Percentiles rank a stretch among this genome's conserved stretches.
Conservation (phyloP, 1,140 invertebrate species). For the Cherax destructor region DNA sequence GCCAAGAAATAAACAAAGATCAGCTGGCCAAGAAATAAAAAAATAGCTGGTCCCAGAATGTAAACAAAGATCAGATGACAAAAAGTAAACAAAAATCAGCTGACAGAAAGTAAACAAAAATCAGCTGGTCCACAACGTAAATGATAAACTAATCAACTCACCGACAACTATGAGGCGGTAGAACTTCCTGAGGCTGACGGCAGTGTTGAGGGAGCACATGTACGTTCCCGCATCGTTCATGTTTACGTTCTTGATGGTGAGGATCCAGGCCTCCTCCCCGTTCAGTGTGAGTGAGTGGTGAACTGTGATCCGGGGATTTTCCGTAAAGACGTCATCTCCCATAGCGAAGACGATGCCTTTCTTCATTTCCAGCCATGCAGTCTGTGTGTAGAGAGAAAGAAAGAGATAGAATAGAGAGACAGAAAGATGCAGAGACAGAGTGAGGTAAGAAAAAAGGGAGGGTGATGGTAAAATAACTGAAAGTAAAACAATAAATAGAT, state of each 20-base stretch:
- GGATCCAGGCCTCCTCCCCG: constrained; percentile 27
- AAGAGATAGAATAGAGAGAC: neutral
- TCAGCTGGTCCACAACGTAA: too few species aligned
- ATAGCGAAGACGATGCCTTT: constrained; percentile 47
- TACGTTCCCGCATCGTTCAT: constrained; percentile 20
- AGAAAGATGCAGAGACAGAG: too few species aligned
- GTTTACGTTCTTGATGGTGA: constrained; percentile 31
- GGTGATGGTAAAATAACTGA: too few species aligned
- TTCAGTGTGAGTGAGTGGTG: constrained; percentile 27
- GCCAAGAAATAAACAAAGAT: neutral
- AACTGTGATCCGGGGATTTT: constrained; percentile 34
- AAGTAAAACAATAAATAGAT: too few species aligned
- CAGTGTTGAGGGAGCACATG: constrained; percentile 43
- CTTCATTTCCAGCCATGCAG: constrained; percentile 28
- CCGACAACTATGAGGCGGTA: constrained; percentile 31
- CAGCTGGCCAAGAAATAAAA: neutral
- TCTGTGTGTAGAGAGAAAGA: constrained; percentile 4
- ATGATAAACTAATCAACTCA: neutral
- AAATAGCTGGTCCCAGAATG: neutral
- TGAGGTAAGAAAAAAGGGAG: too few species aligned
- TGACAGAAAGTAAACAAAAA: neutral
- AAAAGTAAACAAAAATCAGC: too few species aligned
- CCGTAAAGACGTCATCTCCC: constrained; percentile 48
- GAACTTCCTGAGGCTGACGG: constrained; percentile 21
- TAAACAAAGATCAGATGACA: neutral